Base-by-base conservation (phyloP, 2,797 vertebrate genomes). In the Loris lydekkerianus region DNA sequence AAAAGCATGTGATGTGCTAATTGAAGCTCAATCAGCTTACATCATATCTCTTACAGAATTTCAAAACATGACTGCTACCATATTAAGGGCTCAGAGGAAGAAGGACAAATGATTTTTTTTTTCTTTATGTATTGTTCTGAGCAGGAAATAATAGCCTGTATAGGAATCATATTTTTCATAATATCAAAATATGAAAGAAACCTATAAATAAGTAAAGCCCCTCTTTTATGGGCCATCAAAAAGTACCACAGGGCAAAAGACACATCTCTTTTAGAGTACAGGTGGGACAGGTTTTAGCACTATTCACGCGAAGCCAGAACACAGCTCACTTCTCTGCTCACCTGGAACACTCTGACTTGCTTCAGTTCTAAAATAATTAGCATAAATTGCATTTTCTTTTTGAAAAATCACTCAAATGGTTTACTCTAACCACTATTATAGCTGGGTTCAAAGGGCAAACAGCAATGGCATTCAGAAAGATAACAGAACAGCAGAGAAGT, bases 1-100 rank as follows among this genome's bases (percentile, higher is more conserved):
- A 97, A 97, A 88, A 91, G 93, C 89, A 93, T 95, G 94, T 85
- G 91, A 94, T 87, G 67, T 87, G 75, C 84, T 96, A 97, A 98
- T 96, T 97, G 96, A 94, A 95, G 97, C 93, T 96, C 96, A 98
- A 97, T 97, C 96, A 97, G 95, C 95, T 97, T 93, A 96, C 93
- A 97, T 97, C 93, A 90, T 95, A 95, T 96, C 77, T 94, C 84
- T 94, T 95, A 87, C 94, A 90, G 89, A 93, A 97, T 97, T 97
- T 98, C 94, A 96, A 96, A 97, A 97, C 75, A 93, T 56, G 53
- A 85, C 87, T 96, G 96, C 86, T 88, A 67, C 53, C 72, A 8
- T 77, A 91, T 92, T 85, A 96, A 93, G 82, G 29, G n/a, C 84
- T 93, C 60, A 56, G 43, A 91, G n/a, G 10, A 89, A 80, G 43